A percentile compares a stretch with the other conserved stretches of the same genome.
Conservation (phyloP, 37 sponge, comb jelly and placozoan species). For the Haliclona indistincta region DNA sequence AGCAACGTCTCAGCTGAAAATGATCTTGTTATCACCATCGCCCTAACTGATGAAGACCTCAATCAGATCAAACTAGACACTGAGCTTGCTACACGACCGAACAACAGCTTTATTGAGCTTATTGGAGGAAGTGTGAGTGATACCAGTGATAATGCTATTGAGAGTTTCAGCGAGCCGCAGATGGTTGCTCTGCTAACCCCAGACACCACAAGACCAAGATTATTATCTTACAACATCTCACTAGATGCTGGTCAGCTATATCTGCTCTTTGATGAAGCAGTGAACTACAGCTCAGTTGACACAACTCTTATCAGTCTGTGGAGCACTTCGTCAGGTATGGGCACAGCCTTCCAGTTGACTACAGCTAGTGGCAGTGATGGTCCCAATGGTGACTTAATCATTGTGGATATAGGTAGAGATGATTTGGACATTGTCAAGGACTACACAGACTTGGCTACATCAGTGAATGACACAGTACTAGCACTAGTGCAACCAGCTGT, state of each 20-base stretch:
- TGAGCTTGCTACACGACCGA: constrained; percentile 44
- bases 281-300: constrained; percentile 49
- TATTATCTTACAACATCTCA: constrained; percentile 71
- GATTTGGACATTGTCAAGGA: constrained; percentile 85
- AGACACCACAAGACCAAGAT: constrained; percentile 70
- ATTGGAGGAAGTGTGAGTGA: constrained; percentile 60
- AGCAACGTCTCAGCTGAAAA: constrained; percentile 51
- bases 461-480: constrained; percentile 54
- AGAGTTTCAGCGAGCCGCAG: constrained; percentile 24
- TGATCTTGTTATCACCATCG: constrained; percentile 49
- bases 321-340: not conserved
- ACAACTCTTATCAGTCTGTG: constrained; percentile 39
- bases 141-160: constrained; percentile 64
- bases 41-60: constrained; percentile 58
- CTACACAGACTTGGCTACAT: constrained; percentile 53
- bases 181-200: constrained; percentile 24
- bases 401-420: constrained; percentile 35
- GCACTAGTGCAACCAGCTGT: constrained; percentile 32
- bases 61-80: constrained; percentile 71
- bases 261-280: constrained; percentile 79
- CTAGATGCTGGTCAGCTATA: constrained; percentile 65
- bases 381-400: constrained; percentile 46
- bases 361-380: constrained; percentile 28
- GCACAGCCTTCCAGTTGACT: constrained; percentile 20
- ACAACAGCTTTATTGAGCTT: constrained; percentile 64